These are phyloP conservation scores for Trematomus loennbergii DNA, from an alignment of 2,113 vertebrate species.

Conservation along the genomic window DNA sequence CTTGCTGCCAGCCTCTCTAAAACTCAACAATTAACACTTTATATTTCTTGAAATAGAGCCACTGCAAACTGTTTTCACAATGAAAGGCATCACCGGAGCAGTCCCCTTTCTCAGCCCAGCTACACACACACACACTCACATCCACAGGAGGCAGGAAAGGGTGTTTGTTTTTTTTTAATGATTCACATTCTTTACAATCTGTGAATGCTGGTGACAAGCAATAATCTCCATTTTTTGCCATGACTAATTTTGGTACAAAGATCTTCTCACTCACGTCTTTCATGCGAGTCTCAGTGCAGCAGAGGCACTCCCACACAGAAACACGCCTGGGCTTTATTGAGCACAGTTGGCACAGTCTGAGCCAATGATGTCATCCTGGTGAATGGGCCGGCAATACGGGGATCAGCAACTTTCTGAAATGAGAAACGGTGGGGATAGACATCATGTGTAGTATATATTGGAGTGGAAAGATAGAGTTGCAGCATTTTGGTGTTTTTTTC, in stretches of 20 bases:
- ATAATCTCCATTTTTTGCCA: conserved; percentile 37
- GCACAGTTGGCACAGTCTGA: conserved; percentile 75
- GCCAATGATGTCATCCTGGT: conserved; percentile 79
- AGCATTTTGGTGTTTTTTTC: conserved; percentile 27
- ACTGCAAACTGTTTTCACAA: background rate
- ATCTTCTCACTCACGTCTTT: conserved; percentile 69
- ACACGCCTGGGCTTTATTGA: conserved; percentile 77
- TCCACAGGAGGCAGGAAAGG: background rate
- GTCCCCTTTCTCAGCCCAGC: background rate
- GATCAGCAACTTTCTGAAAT: conserved; percentile 79
- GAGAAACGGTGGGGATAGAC: conserved; percentile 55
- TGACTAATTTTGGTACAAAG: conserved; percentile 70
- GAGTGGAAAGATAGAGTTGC: conserved; percentile 43
- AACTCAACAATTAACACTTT: background rate
- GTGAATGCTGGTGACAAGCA: conserved; percentile 43
- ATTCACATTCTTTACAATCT: conserved; percentile 39
- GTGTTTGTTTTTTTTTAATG: conserved; percentile 5
- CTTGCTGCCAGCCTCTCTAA: background rate
- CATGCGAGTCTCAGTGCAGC: conserved; percentile 67
- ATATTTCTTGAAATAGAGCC: background rate
- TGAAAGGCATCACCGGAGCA: conserved; percentile 16
- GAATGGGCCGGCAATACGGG: conserved; percentile 70
- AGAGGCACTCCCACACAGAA: conserved; percentile 75
- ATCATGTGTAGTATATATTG: conserved; percentile 42
- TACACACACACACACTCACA: background rate